Conservation (phyloP, 2,888 invertebrate genomes). For the Meta bourneti region DNA sequence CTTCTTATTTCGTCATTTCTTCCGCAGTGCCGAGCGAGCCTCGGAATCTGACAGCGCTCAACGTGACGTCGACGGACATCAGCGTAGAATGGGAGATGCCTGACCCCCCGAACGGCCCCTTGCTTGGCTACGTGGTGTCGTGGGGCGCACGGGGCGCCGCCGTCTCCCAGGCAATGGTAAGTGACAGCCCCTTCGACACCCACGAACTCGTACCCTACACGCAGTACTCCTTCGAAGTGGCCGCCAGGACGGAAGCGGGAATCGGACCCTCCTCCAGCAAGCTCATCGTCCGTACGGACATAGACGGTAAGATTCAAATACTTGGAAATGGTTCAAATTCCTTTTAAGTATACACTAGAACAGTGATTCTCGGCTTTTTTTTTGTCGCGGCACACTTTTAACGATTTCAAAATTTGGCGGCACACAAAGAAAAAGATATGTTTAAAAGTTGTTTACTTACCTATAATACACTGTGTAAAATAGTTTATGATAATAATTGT, state of each 20-base stretch:
- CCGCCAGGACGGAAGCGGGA: constrained; percentile 22
- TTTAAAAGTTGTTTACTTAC: too few species aligned
- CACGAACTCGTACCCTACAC: constrained; percentile 11
- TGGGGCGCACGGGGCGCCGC: background rate
- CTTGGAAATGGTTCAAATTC: too few species aligned
- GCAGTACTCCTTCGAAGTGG: constrained; percentile 12
- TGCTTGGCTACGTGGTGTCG: constrained; percentile 9
- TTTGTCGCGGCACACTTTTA: too few species aligned
- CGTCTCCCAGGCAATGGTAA: background rate
- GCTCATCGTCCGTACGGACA: background rate
- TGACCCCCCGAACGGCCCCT: constrained; percentile 14
- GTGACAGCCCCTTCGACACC: background rate
- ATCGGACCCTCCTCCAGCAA: background rate
- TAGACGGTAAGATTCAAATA: constrained; percentile 35
- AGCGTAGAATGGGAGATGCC: constrained; percentile 8
- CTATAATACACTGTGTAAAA: too few species aligned
- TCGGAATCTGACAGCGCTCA: background rate
- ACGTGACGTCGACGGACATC: background rate
- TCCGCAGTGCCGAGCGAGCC: constrained; percentile 29
- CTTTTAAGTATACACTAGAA: too few species aligned
- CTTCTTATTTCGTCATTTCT: background rate
- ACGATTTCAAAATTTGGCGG: too few species aligned
- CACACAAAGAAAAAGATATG: too few species aligned
- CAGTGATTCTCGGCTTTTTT: too few species aligned
- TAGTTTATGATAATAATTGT: too few species aligned